Conservation (phyloP, 2,888 invertebrate genomes). For the Myopa testacea region DNA sequence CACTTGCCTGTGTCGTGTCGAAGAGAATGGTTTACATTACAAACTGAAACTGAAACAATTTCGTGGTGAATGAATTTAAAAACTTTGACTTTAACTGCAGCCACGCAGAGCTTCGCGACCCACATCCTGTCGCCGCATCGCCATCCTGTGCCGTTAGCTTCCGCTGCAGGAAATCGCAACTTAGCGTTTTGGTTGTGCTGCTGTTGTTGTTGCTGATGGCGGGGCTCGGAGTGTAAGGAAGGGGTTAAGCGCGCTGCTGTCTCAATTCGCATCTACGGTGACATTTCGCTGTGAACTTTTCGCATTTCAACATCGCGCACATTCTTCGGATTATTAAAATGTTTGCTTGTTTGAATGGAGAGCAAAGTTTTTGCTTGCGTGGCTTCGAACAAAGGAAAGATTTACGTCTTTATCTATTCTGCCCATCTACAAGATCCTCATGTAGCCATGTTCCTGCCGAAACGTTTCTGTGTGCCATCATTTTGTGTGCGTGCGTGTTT, state of each 20-base stretch:
- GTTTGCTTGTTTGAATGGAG: slow-evolving; percentile 28
- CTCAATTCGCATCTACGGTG: not conserved
- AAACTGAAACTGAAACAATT: slow-evolving; percentile 27
- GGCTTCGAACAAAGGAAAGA: slow-evolving; percentile 29
- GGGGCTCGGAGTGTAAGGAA: not conserved
- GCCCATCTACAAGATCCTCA: not conserved
- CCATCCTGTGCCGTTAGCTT: slow-evolving; percentile 6
- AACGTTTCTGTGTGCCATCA: not conserved
- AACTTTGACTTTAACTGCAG: slow-evolving; percentile 29
- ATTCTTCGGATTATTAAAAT: slow-evolving; percentile 41
- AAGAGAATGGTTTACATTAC: not conserved
- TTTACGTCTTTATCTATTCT: slow-evolving; percentile 34
- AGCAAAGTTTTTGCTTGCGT: slow-evolving; percentile 25
- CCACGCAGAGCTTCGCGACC: not conserved
- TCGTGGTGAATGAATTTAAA: slow-evolving; percentile 33
- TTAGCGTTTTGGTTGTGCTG: slow-evolving; percentile 39
- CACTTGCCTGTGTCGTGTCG: not conserved
- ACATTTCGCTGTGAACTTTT: slow-evolving; percentile 37
- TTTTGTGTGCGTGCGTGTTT: not conserved
- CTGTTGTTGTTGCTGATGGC: not conserved
- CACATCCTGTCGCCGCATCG: not conserved
- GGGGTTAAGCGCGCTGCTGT: not conserved
- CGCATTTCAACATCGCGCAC: slow-evolving; percentile 39
- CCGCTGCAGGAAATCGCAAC: slow-evolving; percentile 44
- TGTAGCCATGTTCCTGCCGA: not conserved